Evolutionary conservation across 2,797 vertebrate species (phyloP).

Genomic region (Bovichtus diacanthus): DNA sequence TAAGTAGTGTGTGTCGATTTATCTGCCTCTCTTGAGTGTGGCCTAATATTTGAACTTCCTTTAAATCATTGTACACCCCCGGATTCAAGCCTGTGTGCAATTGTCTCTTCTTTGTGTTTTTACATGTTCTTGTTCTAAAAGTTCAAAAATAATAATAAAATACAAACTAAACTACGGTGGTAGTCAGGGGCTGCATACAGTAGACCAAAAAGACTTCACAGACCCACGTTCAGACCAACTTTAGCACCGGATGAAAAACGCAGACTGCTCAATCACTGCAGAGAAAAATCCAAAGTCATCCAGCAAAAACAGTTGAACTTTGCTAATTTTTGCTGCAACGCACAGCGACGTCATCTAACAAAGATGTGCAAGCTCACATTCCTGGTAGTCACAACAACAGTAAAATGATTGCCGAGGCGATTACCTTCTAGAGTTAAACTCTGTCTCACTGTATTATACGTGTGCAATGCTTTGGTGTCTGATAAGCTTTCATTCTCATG

Average conservation of each 20-base stretch:
- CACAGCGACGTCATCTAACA: background rate
- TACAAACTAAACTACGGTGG: background rate
- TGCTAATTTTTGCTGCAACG: background rate
- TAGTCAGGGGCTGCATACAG: background rate
- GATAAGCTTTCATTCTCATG: background rate
- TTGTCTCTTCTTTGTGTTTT: background rate
- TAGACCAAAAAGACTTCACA: background rate
- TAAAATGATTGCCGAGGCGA: background rate
- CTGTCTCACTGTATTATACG: background rate
- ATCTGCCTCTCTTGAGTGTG: background rate
- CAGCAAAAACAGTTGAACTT: background rate
- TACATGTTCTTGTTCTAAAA: background rate
- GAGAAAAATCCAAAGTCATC: background rate
- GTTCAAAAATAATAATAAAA: background rate
- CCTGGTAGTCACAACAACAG: background rate
- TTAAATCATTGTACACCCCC: background rate
- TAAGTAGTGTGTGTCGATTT: background rate
- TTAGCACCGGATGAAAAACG: background rate
- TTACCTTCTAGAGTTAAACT: background rate
- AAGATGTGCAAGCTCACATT: background rate
- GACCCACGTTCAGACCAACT: background rate
- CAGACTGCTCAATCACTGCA: background rate
- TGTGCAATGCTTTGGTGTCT: background rate
- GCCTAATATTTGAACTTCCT: background rate
- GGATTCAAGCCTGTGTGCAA: background rate